phyloP scores from a whole-genome alignment of 2,888 invertebrate genomes.

The Philhelius pedissequus region DNA sequence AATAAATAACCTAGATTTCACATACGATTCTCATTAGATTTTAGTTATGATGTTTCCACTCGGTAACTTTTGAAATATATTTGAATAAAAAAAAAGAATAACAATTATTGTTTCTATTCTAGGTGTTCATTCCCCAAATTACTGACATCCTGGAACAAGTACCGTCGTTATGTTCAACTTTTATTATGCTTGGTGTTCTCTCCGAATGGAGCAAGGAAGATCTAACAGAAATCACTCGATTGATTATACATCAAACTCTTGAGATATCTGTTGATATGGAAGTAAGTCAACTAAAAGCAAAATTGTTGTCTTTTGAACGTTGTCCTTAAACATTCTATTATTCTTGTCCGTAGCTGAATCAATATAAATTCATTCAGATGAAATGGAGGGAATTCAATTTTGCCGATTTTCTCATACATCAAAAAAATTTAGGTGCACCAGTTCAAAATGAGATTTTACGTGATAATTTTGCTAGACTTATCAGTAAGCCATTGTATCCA shows the following conservation, averaged over 20 bases:
- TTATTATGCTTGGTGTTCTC: conserved; percentile 75
- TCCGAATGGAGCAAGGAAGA: conserved; percentile 75
- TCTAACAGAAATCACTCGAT: conserved; percentile 72
- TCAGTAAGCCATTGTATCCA: conserved; percentile 71
- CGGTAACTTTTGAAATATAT: no score
- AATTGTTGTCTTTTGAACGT: neutral
- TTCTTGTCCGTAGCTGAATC: conserved; percentile 70
- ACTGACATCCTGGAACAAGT: conserved; percentile 73
- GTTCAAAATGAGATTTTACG: conserved; percentile 74
- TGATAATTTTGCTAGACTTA: conserved; percentile 74
- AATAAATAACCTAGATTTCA: no score
- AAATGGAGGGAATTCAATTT: conserved; percentile 77
- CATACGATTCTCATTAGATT: no score
- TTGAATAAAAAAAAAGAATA: neutral
- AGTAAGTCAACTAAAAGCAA: conserved; percentile 67
- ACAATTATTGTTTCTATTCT: neutral
- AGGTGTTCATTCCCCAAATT: conserved; percentile 76
- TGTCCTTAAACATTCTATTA: neutral
- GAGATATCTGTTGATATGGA: conserved; percentile 73
- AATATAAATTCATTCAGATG: conserved; percentile 75
- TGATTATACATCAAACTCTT: conserved; percentile 73
- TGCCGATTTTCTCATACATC: conserved; percentile 75
- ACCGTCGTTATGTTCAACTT: conserved; percentile 74
- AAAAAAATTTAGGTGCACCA: conserved; percentile 75
- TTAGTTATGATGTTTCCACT: no score